Evolutionary conservation across 2,113 vertebrate species (phyloP).

Genomic region (Gasterosteus nipponicus): DNA sequence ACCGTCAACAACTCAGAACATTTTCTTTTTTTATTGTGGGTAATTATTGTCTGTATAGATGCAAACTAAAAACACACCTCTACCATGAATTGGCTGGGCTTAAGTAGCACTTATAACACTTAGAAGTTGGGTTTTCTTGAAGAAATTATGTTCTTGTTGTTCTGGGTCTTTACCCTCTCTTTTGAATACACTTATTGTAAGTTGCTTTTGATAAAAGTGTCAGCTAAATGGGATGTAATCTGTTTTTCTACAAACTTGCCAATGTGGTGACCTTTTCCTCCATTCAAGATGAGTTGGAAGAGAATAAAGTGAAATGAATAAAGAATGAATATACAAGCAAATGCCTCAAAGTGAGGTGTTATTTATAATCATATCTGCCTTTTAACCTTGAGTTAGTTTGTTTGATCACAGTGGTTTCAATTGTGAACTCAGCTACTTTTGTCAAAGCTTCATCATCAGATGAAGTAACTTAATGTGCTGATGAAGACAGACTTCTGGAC

Average conservation of each 20-base stretch:
- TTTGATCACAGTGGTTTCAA: background rate
- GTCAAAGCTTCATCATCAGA: background rate
- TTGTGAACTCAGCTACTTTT: too few species aligned
- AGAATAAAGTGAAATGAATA: constrained; percentile 28
- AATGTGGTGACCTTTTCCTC: background rate
- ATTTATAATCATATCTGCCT: background rate
- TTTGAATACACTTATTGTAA: too few species aligned
- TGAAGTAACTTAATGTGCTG: background rate
- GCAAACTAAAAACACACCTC: too few species aligned
- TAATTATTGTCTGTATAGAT: background rate
- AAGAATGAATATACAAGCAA: constrained; percentile 13
- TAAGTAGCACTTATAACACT: too few species aligned
- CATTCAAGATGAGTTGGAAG: constrained; percentile 8
- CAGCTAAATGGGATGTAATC: too few species aligned
- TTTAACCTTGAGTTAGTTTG: background rate
- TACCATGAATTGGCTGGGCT: too few species aligned
- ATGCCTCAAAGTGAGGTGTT: constrained; percentile 8
- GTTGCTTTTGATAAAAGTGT: too few species aligned
- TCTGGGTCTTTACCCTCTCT: too few species aligned
- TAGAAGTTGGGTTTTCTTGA: too few species aligned
- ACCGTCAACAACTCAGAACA: background rate
- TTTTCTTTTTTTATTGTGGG: background rate
- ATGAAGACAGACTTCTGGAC: background rate
- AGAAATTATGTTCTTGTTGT: too few species aligned
- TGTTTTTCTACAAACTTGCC: constrained; percentile 1